Conservation (phyloP, 2,797 vertebrate genomes). For the Kryptolebias ocellatus region DNA sequence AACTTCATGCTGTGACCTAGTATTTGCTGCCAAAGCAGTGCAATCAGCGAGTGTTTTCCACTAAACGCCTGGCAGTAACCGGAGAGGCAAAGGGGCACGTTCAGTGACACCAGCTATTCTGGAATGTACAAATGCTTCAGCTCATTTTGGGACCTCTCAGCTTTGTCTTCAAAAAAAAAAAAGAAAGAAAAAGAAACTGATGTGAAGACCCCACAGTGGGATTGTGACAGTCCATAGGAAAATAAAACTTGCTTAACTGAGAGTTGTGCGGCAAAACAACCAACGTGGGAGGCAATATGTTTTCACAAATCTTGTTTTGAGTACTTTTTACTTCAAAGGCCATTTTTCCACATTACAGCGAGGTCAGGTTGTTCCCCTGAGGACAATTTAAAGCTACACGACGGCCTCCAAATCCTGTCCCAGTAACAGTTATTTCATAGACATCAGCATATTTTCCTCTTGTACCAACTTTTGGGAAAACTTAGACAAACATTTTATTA, state of each 20-base stretch:
- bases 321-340: slow-evolving; percentile 38
- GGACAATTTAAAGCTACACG: slow-evolving; percentile 10
- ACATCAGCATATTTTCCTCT: neutral
- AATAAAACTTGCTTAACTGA: slow-evolving; percentile 38
- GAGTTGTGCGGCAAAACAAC: slow-evolving; percentile 18
- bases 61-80: slow-evolving; percentile 33
- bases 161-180: slow-evolving; percentile 7
- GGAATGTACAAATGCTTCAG: slow-evolving; percentile 59
- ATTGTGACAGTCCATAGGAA: slow-evolving; percentile 41
- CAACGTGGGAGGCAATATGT: slow-evolving; percentile 23
- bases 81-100: slow-evolving; percentile 19
- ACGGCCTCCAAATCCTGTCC: slow-evolving; percentile 19
- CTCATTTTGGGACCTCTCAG: slow-evolving; percentile 34
- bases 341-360: slow-evolving; percentile 26
- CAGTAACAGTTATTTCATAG: slow-evolving; percentile 5
- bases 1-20: slow-evolving; percentile 19
- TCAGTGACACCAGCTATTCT: slow-evolving; percentile 36
- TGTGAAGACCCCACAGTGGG: slow-evolving; percentile 10
- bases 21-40: slow-evolving; percentile 36
- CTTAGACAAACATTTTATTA: too few relatives aligned
- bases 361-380: slow-evolving; percentile 44
- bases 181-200: slow-evolving; percentile 21
- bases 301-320: slow-evolving; percentile 40
- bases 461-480: too few relatives aligned
- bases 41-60: slow-evolving; percentile 50